Evolutionary conservation across 2,888 invertebrate species (phyloP).

Genomic region (Metalampra italica): DNA sequence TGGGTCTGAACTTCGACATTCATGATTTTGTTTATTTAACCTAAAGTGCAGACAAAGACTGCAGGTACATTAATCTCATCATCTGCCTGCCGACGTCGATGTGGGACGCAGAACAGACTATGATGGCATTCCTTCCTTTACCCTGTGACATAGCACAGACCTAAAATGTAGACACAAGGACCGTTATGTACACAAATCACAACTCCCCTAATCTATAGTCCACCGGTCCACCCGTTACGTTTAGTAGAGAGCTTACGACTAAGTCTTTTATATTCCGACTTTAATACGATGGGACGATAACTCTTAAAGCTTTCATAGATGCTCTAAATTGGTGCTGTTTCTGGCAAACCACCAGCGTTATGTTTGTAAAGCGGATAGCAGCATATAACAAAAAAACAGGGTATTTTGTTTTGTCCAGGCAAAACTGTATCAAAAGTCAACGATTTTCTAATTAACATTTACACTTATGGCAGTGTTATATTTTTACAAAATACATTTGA

Average conservation of each 20-base stretch:
- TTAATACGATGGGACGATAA: slow-evolving; percentile 62
- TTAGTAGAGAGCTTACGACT: slow-evolving; percentile 61
- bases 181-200: background rate
- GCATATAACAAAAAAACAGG: background rate
- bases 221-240: slow-evolving; percentile 18
- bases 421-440: background rate
- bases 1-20: too few species aligned
- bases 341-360: background rate
- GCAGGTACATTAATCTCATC: background rate
- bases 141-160: background rate
- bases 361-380: background rate
- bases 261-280: slow-evolving; percentile 47
- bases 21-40: too few species aligned
- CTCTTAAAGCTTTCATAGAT: slow-evolving; percentile 51
- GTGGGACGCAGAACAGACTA: background rate
- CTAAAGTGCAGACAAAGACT: too few species aligned
- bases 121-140: background rate
- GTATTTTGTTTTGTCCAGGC: background rate
- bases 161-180: background rate
- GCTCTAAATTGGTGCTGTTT: background rate
- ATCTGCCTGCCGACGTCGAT: background rate
- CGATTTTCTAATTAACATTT: too few species aligned
- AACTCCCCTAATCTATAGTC: background rate
- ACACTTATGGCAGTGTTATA: slow-evolving; percentile 6
- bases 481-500: background rate